Evolutionary conservation across 2,113 vertebrate species (phyloP).

Genomic region (Acrocephalus kingi): DNA sequence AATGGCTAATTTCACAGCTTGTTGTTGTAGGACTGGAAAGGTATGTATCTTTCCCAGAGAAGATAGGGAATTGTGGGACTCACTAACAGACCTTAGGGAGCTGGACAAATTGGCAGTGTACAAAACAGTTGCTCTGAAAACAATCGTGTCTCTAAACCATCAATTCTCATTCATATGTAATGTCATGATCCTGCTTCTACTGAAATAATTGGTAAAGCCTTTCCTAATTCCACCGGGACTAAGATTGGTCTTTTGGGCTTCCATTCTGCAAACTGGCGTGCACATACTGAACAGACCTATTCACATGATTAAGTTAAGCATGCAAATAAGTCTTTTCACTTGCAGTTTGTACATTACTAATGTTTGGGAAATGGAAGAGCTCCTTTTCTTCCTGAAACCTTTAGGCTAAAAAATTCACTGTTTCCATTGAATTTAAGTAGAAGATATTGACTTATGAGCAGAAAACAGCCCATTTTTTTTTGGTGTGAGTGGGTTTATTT

Average conservation of each 20-base stretch:
- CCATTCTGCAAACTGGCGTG: not conserved
- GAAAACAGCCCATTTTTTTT: not conserved
- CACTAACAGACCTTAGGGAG: not conserved
- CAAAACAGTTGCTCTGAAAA: slow-evolving; percentile 51
- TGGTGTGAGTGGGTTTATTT: not conserved
- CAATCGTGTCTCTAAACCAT: slow-evolving; percentile 31
- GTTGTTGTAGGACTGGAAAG: not conserved
- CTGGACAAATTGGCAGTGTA: slow-evolving; percentile 49
- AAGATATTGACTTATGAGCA: not conserved
- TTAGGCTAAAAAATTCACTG: not conserved
- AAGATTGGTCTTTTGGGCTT: slow-evolving; percentile 40
- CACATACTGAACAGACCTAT: slow-evolving; percentile 41
- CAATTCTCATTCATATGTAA: slow-evolving; percentile 64
- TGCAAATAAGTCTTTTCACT: slow-evolving; percentile 49
- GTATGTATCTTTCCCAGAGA: not conserved
- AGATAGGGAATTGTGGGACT: not conserved
- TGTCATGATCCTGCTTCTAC: slow-evolving; percentile 46
- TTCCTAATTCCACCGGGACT: not conserved
- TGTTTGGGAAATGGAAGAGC: not conserved
- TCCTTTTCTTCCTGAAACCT: not conserved
- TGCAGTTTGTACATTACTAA: not conserved
- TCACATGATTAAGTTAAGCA: slow-evolving; percentile 48
- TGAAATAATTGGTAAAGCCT: slow-evolving; percentile 48
- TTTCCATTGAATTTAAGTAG: not conserved
- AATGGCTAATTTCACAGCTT: not conserved